Percentiles rank a stretch among this genome's conserved stretches.
phyloP scores from a whole-genome alignment of 2,888 invertebrate species.

The Selenia dentaria region DNA sequence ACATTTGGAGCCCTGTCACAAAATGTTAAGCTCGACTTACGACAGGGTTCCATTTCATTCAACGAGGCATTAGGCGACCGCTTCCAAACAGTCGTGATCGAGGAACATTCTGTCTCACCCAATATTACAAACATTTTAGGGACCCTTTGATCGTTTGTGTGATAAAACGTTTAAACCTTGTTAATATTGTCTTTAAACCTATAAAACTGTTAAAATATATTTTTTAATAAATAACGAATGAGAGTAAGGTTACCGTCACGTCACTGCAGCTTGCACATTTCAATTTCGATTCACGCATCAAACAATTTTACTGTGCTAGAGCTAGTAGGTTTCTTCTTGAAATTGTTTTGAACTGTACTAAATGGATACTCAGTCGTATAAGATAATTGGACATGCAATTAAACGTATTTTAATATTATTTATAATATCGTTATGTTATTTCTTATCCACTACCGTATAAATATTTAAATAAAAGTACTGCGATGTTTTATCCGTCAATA shows the following conservation, averaged over 20 bases:
- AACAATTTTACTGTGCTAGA: too few relatives aligned
- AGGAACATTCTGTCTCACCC: slow-evolving; percentile 69
- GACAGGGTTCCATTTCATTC: slow-evolving; percentile 28
- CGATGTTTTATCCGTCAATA: too few relatives aligned
- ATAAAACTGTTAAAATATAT: slow-evolving; percentile 26
- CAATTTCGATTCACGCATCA: slow-evolving; percentile 31
- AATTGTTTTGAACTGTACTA: too few relatives aligned
- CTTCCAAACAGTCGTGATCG: slow-evolving; percentile 71
- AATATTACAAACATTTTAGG: slow-evolving; percentile 64
- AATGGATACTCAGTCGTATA: too few relatives aligned
- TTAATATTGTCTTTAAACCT: slow-evolving; percentile 32
- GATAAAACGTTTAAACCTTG: slow-evolving; percentile 47
- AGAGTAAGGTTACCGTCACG: slow-evolving; percentile 64
- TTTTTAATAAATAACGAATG: slow-evolving; percentile 41
- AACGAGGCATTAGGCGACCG: slow-evolving; percentile 65
- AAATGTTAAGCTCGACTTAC: slow-evolving; percentile 7
- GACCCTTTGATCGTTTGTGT: slow-evolving; percentile 66
- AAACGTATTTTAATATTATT: too few relatives aligned
- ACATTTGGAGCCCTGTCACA: slow-evolving; percentile 41
- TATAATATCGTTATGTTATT: too few relatives aligned
- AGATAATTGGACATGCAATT: too few relatives aligned
- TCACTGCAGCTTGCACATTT: slow-evolving; percentile 71
- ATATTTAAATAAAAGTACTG: too few relatives aligned
- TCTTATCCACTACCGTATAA: too few relatives aligned
- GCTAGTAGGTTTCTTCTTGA: too few relatives aligned